Base-by-base conservation (phyloP, 2,888 invertebrate genomes). In the Hydrotaea cyrtoneurina region DNA sequence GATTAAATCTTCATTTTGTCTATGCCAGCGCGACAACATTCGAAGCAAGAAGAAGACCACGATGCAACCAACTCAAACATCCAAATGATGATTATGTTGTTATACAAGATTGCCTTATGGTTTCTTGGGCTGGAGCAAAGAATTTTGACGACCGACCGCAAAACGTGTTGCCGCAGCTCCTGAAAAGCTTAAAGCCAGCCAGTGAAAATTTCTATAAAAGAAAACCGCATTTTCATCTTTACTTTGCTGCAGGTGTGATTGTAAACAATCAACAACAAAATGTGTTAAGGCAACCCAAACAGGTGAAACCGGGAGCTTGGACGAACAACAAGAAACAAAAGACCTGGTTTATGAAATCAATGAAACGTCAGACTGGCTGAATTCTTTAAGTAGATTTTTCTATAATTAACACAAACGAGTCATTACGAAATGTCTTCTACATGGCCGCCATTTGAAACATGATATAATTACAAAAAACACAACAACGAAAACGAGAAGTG, bases 41-140 rank as follows among this genome's bases (percentile, higher is more conserved):
- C 23, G 43, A 4, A 46, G 19, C n/a, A 50, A 50, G 8, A 3
- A 69, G 19, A 55, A 71, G 10, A n/a, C n/a, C n/a, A n/a, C n/a
- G n/a, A n/a, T n/a, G n/a, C n/a, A 71, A 77, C 23, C 64, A 55
- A 66, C 64, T 71, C 62, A 62, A 62, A 17, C 55, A 15, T 15
- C 57, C 23, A 43, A 36, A 73, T 50, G 66, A 77, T 80, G 73
- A 77, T 85, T 73, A 74, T 73, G 77, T 69, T 79, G 81, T 77
- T 79, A 36, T 43, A 80, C 82, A 55, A 59, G 76, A 73, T 82
- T 76, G 64, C 39, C 57, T 5, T 19, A 31, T 23, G 50, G 19
- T 72, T 55, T 26, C 26, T 17, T 46, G 46, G 72, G 72, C 17
- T 2, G 1, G 26, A 59, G 23, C 0, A 2, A 59, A 59, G n/a